phyloP scores from a whole-genome alignment of 2,113 vertebrate genomes.

The Myanophis thanlyinensis region DNA sequence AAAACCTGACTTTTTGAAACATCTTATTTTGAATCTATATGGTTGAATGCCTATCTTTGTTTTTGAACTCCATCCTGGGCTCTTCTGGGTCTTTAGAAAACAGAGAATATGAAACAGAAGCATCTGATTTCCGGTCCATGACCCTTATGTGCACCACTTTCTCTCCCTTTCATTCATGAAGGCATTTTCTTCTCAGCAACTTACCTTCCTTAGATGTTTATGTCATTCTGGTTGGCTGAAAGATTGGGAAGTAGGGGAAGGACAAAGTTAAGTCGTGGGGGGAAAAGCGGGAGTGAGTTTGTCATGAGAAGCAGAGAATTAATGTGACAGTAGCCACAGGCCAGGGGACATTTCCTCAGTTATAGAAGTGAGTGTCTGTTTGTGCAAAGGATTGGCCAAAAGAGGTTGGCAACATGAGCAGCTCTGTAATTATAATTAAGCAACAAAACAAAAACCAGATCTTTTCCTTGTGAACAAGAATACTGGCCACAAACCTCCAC shows the following conservation, averaged over 20 bases:
- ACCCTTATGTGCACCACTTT: conserved; percentile 59
- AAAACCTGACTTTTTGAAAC: background rate
- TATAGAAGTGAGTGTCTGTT: background rate
- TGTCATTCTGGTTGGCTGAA: background rate
- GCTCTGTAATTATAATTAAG: background rate
- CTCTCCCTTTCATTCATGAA: conserved; percentile 51
- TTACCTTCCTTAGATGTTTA: background rate
- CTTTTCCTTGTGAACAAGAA: background rate
- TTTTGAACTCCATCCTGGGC: conserved; percentile 40
- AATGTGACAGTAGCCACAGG: background rate
- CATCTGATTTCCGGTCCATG: conserved; percentile 74
- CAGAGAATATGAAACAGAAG: conserved; percentile 82
- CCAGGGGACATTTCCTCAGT: background rate
- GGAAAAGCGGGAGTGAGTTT: background rate
- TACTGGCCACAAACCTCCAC: background rate
- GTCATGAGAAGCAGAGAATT: background rate
- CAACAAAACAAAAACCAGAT: background rate
- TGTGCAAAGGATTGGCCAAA: background rate
- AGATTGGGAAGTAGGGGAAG: background rate
- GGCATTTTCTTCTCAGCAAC: background rate
- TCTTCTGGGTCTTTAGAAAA: conserved; percentile 55
- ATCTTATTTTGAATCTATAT: background rate
- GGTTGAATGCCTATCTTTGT: conserved; percentile 32
- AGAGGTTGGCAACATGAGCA: background rate
- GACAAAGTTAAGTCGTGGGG: background rate